phyloP scores from a whole-genome alignment of 1,140 invertebrate genomes.

The Matsumurasca onukii region DNA sequence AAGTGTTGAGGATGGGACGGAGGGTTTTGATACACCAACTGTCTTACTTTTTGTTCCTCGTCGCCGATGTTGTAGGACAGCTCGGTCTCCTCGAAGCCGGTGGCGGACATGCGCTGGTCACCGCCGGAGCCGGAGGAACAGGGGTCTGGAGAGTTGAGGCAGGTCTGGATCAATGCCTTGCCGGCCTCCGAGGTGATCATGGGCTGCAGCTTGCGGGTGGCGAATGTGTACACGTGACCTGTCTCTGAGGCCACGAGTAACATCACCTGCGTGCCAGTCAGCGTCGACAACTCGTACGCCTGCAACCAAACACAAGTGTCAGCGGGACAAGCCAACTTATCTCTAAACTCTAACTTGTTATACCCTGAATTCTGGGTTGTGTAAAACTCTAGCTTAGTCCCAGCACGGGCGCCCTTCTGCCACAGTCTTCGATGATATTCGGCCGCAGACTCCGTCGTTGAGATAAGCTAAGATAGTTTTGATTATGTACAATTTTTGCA shows the following conservation, averaged over 20 bases:
- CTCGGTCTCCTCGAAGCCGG: conserved; percentile 98
- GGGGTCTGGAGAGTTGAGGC: conserved; percentile 96
- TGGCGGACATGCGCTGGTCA: conserved; percentile 97
- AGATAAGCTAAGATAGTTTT: no score
- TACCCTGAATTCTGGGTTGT: not conserved
- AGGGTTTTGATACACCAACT: conserved; percentile 78
- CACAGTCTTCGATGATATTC: no score
- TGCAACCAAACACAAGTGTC: conserved; percentile 53
- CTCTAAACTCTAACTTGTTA: not conserved
- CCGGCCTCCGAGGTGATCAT: conserved; percentile 99
- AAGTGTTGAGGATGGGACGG: conserved; percentile 59
- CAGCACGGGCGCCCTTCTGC: not conserved
- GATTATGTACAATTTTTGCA: no score
- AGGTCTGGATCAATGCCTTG: conserved; percentile 97
- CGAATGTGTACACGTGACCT: conserved; percentile 99
- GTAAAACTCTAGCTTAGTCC: not conserved
- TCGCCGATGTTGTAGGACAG: conserved; percentile 94
- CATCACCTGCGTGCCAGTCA: conserved; percentile 99
- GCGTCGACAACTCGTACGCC: conserved; percentile 98
- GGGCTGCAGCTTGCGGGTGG: conserved; percentile 96
- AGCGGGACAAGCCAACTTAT: not conserved
- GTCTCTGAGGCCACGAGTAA: conserved; percentile 93
- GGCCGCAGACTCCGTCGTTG: no score
- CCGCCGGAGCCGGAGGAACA: conserved; percentile 65
- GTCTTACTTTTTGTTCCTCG: conserved; percentile 95